Conservation (phyloP, 1,140 invertebrate species). For the Campodea augens region DNA sequence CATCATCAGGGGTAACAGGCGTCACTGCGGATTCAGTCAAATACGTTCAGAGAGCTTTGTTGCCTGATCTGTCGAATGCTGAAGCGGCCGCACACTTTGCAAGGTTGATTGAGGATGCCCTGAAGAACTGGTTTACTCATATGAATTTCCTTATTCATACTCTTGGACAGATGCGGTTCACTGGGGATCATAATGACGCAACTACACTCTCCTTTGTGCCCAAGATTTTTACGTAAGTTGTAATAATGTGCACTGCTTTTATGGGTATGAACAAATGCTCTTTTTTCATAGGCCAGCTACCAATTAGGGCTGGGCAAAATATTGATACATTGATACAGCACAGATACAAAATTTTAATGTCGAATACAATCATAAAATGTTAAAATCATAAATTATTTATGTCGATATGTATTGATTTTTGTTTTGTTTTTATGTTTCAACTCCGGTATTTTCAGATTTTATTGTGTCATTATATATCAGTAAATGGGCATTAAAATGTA, state of each 20-base stretch:
- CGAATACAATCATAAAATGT: too few species aligned
- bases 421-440: too few species aligned
- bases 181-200: slow-evolving; percentile 60
- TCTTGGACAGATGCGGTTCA: slow-evolving; percentile 79
- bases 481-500: too few species aligned
- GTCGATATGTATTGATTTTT: too few species aligned
- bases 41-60: slow-evolving; percentile 76
- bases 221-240: slow-evolving; percentile 70
- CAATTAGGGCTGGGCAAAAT: too few species aligned
- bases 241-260: slow-evolving; percentile 5
- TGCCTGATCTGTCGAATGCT: slow-evolving; percentile 75
- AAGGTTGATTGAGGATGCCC: slow-evolving; percentile 70
- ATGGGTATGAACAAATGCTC: too few species aligned
- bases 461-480: too few species aligned
- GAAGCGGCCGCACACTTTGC: slow-evolving; percentile 89
- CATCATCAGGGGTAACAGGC: slow-evolving; percentile 80
- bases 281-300: too few species aligned
- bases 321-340: too few species aligned
- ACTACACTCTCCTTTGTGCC: slow-evolving; percentile 84
- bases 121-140: slow-evolving; percentile 76
- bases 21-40: slow-evolving; percentile 76
- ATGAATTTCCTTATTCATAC: slow-evolving; percentile 98
- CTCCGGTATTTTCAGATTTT: too few species aligned
- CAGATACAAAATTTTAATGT: too few species aligned
- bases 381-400: too few species aligned